These are phyloP conservation scores for Agonopterix alstromeriana DNA, from an alignment of 2,888 invertebrate species.

Conservation along the genomic window DNA sequence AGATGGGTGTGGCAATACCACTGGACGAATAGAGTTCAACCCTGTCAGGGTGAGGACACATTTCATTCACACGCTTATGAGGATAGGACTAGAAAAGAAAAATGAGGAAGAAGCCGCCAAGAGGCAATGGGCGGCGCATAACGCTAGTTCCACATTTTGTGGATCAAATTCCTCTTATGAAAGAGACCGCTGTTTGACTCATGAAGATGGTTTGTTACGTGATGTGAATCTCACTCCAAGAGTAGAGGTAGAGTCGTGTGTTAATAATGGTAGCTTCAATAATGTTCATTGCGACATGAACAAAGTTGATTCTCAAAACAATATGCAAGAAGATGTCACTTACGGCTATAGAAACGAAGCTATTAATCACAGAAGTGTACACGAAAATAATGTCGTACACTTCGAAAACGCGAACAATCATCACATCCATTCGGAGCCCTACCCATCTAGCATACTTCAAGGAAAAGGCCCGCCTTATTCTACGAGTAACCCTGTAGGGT, in stretches of 20 bases:
- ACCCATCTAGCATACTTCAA: constrained; percentile 60
- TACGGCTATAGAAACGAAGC: constrained; percentile 60
- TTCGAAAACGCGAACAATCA: constrained; percentile 62
- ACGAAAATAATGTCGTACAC: constrained; percentile 45
- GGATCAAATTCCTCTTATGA: constrained; percentile 52
- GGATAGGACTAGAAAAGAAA: constrained; percentile 91
- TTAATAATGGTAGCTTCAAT: constrained; percentile 80
- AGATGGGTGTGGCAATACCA: constrained; percentile 94
- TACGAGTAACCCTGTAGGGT: constrained; percentile 39
- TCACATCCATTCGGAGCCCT: constrained; percentile 55
- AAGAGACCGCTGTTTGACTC: constrained; percentile 47
- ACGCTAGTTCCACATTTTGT: constrained; percentile 43
- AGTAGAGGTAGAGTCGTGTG: constrained; percentile 79
- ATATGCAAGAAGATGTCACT: constrained; percentile 30
- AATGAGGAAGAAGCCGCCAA: constrained; percentile 77
- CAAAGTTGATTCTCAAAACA: constrained; percentile 26
- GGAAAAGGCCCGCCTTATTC: constrained; percentile 61
- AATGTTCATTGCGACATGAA: constrained; percentile 81
- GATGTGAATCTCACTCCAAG: constrained; percentile 74
- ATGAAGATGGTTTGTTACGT: constrained; percentile 63
- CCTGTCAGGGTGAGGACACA: constrained; percentile 96
- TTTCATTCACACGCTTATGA: constrained; percentile 97
- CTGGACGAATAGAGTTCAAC: constrained; percentile 97
- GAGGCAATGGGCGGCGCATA: constrained; percentile 65
- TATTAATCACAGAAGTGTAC: constrained; percentile 58